Evolutionary conservation across 2,888 invertebrate species (phyloP), one percentile per base, ranked within the genome.

Genomic region (Palloptera scutellata): DNA sequence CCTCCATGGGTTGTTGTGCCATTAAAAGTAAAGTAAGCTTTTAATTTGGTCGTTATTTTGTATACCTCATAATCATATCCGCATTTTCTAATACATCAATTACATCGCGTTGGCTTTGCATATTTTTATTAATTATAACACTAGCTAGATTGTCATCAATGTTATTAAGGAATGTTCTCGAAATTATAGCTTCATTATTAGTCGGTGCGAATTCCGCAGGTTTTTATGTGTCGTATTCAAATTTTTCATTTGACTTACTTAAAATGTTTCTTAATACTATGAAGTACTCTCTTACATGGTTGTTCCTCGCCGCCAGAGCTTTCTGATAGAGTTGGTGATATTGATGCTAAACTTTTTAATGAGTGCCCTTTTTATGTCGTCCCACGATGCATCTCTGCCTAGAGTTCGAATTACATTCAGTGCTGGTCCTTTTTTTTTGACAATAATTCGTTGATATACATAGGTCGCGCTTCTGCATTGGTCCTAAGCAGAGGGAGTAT

Each of bases 191-290:
- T 61, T 70, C 70, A 48, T 74, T 72, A n/a, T 64, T 20, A 51
- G 42, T n/a, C 1, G 69, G 70, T 41, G 67, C 66, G 66, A 72
- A 70, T 67, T 70, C 68, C 20, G 53, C 57, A 6, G 72, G 72
- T 55, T 71, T 72, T 12, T 19, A 20, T 51, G 9, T 1, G 53
- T 70, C 70, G 41, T 68, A 68, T 30, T 72, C 69, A 41, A 66
- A 72, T 55, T 72, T 72, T 12, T 66, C 48, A 52, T 70, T 73
- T 20, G 72, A 52, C 52, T 72, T 72, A 68, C 69, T 68, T 68
- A 74, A 64, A 51, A 72, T 71, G 20, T 57, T n/a, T n/a, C n/a
- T n/a, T n/a, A n/a, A n/a, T n/a, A n/a, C n/a, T n/a, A n/a, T 12
- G 68, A 67, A 72, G 59, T 70, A 71, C 19, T 68, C 51, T 66